Base-by-base conservation (phyloP, 2,113 vertebrate genomes). In the Thymallus thymallus region DNA sequence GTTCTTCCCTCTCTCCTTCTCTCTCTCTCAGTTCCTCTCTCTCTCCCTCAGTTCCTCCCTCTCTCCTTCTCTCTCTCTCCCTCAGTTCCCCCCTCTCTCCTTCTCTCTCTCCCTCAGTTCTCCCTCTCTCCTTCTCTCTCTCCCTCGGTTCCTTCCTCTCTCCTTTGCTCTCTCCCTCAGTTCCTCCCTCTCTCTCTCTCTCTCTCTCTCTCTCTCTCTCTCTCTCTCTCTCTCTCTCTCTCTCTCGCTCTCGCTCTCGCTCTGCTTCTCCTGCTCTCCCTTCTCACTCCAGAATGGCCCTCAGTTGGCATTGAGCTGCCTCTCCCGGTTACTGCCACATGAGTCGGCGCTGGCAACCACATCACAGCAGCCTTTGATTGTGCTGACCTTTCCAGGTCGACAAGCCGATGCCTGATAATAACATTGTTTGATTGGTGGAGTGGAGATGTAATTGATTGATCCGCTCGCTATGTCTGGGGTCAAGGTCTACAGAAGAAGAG, bases 331-430 rank as follows among this genome's bases (percentile, higher is more conserved):
- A 94, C 87, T 85, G 45, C 92, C 86, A 88, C 76, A 89, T 88
- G 85, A 87, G 85, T 87, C 90, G 93, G 90, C 80, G 89, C 91
- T 87, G 83, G 84, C 87, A 89, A 81, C 84, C 12, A 71, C 87
- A 90, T 92, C 93, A 83, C 30, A 86, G 72, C 61, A 76, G 89
- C 84, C 91, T 88, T 90, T 93, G 91, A 90, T 94, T 89, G 85
- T 86, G 89, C 84, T 84, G 90, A 89, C 92, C 92, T 92, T 95
- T 96, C 93, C 88, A 93, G 95, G 94, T 96, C 94, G 94, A 48
- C 83, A 91, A 90, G 85, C 91, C 88, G 92, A 86, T 94, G 94
- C 91, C 89, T 81, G 68, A 91, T 93, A 94, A 92, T 93, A 85
- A 85, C 74, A 67, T 87, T 92, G 91, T 94, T 93, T 92, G 93